These are phyloP conservation scores for Sclerodermus sp. DNA, from an alignment of 2,888 invertebrate species.

Conservation along the genomic window DNA sequence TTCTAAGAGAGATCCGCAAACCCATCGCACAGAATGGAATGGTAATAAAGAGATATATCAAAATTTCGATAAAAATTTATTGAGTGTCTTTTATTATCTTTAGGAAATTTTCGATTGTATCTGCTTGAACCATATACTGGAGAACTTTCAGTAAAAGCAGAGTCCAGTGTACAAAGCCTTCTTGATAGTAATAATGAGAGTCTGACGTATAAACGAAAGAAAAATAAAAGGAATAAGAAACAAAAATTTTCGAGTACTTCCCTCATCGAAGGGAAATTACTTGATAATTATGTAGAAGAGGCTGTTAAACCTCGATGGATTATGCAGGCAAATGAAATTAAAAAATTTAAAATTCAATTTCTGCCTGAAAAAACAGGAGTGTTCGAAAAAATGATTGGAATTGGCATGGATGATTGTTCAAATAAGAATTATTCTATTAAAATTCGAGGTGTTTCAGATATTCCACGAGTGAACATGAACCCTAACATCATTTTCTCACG, in stretches of 20 bases:
- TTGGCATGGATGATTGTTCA: constrained; percentile 30
- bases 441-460: constrained; percentile 32
- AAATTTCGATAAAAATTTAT: too few relatives aligned
- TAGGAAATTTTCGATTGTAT: too few relatives aligned
- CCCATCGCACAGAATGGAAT: too few relatives aligned
- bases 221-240: too few relatives aligned
- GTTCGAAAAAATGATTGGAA: constrained; percentile 28
- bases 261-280: constrained; percentile 5
- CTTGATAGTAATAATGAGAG: too few relatives aligned
- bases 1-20: too few relatives aligned
- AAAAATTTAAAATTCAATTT: constrained; percentile 36
- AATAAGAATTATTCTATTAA: constrained; percentile 27
- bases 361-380: constrained; percentile 31
- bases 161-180: too few relatives aligned
- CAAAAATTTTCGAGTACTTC: constrained; percentile 1
- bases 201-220: too few relatives aligned
- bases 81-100: too few relatives aligned
- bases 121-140: too few relatives aligned
- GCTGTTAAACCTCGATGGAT: constrained; percentile 33
- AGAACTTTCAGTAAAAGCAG: too few relatives aligned
- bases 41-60: too few relatives aligned
- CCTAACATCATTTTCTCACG: constrained; percentile 36
- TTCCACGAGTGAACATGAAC: constrained; percentile 39
- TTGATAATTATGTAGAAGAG: constrained; percentile 17
- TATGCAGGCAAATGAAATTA: constrained; percentile 35